A percentile compares a stretch with the other conserved stretches of the same genome.
These are phyloP conservation scores for Cossypha caffra DNA, from an alignment of 2,797 vertebrate species.

Conservation along the genomic window DNA sequence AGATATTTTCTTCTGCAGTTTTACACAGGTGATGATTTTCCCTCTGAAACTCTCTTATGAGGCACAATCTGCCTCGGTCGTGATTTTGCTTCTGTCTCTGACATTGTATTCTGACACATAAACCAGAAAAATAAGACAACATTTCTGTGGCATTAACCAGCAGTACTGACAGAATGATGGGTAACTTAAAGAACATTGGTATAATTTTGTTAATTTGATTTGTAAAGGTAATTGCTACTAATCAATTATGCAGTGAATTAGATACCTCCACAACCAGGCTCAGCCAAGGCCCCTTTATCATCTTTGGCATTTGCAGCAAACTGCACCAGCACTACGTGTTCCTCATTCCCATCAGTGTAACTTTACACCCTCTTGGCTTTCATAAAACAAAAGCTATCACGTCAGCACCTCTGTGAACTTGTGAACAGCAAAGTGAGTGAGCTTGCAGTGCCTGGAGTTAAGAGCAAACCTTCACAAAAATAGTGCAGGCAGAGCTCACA, in stretches of 20 bases:
- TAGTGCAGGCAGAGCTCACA: neutral
- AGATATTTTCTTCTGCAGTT: neutral
- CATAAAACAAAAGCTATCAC: neutral
- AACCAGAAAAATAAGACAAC: neutral
- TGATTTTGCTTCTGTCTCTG: neutral
- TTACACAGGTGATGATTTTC: neutral
- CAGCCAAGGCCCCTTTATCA: neutral
- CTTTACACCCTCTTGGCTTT: neutral
- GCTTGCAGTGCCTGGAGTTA: neutral
- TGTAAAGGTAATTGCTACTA: neutral
- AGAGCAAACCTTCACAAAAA: neutral
- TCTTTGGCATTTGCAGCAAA: neutral
- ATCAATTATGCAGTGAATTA: neutral
- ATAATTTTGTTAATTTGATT: neutral
- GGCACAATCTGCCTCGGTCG: neutral
- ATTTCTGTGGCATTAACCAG: neutral
- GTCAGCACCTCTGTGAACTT: neutral
- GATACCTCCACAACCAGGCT: neutral
- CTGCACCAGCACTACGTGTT: rapidly evolving
- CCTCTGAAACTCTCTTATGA: neutral
- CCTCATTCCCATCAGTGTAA: neutral
- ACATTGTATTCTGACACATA: neutral
- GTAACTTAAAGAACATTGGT: neutral
- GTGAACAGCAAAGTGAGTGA: neutral
- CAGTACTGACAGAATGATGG: neutral